phyloP scores from a whole-genome alignment of 2,888 invertebrate species.

The Mycogona germanica region DNA sequence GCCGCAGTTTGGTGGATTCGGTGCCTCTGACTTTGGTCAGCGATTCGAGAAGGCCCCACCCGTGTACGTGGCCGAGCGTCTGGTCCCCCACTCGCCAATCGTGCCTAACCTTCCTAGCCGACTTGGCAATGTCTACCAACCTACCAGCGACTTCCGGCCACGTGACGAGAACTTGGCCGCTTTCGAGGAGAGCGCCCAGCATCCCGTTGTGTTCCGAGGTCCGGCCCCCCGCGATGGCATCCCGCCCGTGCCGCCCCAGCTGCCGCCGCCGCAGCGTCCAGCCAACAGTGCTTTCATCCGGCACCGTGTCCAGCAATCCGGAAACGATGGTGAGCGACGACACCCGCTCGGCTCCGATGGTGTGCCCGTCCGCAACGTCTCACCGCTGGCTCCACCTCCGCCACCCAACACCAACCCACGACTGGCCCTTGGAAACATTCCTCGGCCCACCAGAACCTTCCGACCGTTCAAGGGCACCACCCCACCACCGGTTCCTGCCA shows the following conservation, averaged over 20 bases:
- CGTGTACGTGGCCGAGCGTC: conserved; percentile 10
- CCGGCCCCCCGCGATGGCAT: conserved; percentile 5
- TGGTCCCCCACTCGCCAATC: conserved; percentile 12
- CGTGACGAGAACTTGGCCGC: not conserved
- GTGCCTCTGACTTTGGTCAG: conserved; percentile 21
- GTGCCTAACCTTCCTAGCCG: conserved; percentile 16
- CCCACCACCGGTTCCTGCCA: conserved; percentile 44
- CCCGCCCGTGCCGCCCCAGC: conserved; percentile 14
- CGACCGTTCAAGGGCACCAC: conserved; percentile 60
- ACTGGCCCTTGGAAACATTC: conserved; percentile 29
- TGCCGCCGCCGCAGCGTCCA: conserved; percentile 13
- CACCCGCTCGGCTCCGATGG: conserved; percentile 15
- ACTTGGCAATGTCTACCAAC: conserved; percentile 15
- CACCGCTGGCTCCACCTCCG: not conserved
- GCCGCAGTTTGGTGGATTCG: conserved; percentile 26
- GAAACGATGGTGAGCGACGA: not conserved
- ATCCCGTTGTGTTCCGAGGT: conserved; percentile 15
- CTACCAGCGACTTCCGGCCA: not conserved
- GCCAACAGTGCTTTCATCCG: conserved; percentile 5
- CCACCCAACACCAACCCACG: not conserved
- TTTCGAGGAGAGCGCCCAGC: too few relatives aligned
- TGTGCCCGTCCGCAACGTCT: conserved; percentile 9
- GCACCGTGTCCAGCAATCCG: not conserved
- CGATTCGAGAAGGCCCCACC: conserved; percentile 18
- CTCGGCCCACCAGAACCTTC: conserved; percentile 52